phyloP scores from a whole-genome alignment of 2,113 vertebrate genomes.

The Callopanchax toddi region DNA sequence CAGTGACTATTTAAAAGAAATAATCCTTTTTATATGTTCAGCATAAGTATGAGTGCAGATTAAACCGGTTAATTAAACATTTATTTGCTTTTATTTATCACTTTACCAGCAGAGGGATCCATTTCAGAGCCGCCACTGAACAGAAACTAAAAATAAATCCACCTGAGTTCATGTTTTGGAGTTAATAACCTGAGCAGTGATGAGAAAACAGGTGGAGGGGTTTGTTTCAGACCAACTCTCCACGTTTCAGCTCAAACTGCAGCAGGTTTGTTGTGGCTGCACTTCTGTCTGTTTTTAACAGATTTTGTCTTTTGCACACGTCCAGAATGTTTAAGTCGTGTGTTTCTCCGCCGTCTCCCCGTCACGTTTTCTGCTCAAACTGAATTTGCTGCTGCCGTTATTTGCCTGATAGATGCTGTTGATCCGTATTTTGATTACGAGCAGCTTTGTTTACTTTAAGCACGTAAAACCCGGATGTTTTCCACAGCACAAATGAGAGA shows the following conservation, averaged over 20 bases:
- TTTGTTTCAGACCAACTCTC: neutral
- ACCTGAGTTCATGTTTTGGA: neutral
- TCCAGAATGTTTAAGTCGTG: neutral
- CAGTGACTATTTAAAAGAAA: neutral
- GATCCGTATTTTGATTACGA: neutral
- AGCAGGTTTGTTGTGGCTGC: neutral
- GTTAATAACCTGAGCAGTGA: neutral
- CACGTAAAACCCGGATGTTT: neutral
- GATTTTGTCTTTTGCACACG: too few relatives aligned
- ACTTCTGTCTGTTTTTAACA: too few relatives aligned
- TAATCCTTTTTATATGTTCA: neutral
- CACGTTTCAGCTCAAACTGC: neutral
- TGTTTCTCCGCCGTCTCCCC: accelerated
- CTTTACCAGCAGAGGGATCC: too few relatives aligned
- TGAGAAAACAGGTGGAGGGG: neutral
- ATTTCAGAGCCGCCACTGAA: too few relatives aligned
- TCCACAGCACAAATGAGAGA: neutral
- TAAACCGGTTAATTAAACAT: too few relatives aligned
- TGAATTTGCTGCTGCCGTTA: neutral
- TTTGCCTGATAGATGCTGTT: neutral
- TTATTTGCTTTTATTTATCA: too few relatives aligned
- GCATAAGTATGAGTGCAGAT: too few relatives aligned
- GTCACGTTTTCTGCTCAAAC: neutral
- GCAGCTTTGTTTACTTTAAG: neutral
- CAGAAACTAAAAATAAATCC: too few relatives aligned